Evolutionary conservation across 2,888 invertebrate species (phyloP).

Genomic region (Ichneumon xanthorius): DNA sequence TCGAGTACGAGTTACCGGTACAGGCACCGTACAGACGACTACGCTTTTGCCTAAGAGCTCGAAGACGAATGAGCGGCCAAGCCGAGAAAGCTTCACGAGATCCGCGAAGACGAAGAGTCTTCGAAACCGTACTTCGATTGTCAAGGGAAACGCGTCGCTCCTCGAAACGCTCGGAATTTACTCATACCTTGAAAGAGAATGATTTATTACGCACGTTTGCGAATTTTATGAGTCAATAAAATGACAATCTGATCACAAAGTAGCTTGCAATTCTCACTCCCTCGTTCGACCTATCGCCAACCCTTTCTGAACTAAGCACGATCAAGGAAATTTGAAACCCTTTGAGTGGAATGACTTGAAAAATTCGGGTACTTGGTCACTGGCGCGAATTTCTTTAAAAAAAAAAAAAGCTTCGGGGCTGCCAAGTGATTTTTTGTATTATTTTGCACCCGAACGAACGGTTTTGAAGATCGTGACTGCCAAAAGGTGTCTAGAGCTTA

Average conservation of each 20-base stretch:
- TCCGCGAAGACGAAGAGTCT: constrained; percentile 8
- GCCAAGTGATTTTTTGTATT: no score
- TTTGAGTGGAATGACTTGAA: no score
- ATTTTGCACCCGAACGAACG: no score
- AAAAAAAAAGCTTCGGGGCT: no score
- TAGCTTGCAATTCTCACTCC: no score
- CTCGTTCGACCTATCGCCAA: no score
- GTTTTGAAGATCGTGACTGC: no score
- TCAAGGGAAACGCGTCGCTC: background rate
- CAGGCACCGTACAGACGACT: constrained; percentile 1
- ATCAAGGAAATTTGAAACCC: no score
- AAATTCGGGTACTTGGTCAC: no score
- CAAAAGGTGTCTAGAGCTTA: no score
- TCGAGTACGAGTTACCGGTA: constrained; percentile 36
- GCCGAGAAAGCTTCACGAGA: constrained; percentile 15
- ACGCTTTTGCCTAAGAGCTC: constrained; percentile 27
- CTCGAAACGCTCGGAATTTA: background rate
- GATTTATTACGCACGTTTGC: constrained; percentile 43
- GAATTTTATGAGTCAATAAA: background rate
- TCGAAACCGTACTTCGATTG: constrained; percentile 11
- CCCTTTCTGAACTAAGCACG: no score
- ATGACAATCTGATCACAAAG: background rate
- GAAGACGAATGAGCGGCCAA: constrained; percentile 37
- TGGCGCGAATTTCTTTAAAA: no score
- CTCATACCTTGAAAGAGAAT: constrained; percentile 24